Conservation (phyloP, 2,113 vertebrate species). For the cattle (Bos taurus) region ARS-UCD2.0 NC_037328.1:138561001-138561500, state of each 20-base stretch:
- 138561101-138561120: constrained; percentile 48
- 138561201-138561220: background rate
- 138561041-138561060: constrained; percentile 18
- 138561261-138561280: background rate
- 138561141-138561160: constrained; percentile 18
- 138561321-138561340: background rate
- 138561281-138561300: background rate
- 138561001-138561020: background rate
- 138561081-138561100: constrained; percentile 57
- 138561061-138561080: constrained; percentile 50
- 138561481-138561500: background rate
- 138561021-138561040: constrained; percentile 59
- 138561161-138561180: background rate
- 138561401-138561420: background rate
- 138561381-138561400: background rate
- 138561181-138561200: background rate
- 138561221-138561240: background rate
- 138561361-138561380: background rate
- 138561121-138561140: constrained; percentile 42
- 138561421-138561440: background rate
- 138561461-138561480: background rate
- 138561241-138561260: background rate
- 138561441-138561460: background rate
- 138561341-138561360: background rate
- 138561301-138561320: background rate